phyloP scores from a whole-genome alignment of 1,140 invertebrate genomes.

The Nasonia vitripennis region DNA sequence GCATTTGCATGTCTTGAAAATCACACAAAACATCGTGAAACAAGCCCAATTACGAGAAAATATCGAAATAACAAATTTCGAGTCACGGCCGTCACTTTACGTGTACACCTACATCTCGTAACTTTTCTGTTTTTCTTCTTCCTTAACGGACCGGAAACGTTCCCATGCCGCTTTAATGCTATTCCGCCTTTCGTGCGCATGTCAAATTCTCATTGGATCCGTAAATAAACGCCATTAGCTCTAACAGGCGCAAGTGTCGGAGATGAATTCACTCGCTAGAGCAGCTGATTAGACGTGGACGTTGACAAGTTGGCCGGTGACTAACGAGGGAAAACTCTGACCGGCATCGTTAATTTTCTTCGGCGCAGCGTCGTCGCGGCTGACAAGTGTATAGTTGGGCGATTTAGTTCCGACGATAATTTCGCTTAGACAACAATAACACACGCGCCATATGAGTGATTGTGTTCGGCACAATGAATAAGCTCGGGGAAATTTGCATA shows the following conservation, averaged over 20 bases:
- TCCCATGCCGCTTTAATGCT: background rate
- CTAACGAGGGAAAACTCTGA: background rate
- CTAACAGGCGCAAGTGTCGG: background rate
- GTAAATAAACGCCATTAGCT: conserved; percentile 30
- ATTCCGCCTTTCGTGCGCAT: background rate
- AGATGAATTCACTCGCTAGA: background rate
- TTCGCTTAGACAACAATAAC: no score
- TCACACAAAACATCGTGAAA: no score
- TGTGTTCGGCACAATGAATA: no score
- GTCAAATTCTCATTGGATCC: conserved; percentile 3
- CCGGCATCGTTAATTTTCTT: background rate
- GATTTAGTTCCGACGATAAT: no score
- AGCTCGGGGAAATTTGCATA: no score
- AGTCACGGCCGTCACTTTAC: background rate
- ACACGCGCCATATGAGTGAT: no score
- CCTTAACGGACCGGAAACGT: background rate
- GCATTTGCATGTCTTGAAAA: no score
- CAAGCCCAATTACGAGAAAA: no score
- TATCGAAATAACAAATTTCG: background rate
- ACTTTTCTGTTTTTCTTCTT: no score
- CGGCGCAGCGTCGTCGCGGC: no score
- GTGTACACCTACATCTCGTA: no score
- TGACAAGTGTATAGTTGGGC: no score
- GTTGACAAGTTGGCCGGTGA: conserved; percentile 2
- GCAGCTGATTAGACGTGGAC: background rate